Conservation (phyloP, 2,797 vertebrate species). For the Anguilla megastoma region DNA sequence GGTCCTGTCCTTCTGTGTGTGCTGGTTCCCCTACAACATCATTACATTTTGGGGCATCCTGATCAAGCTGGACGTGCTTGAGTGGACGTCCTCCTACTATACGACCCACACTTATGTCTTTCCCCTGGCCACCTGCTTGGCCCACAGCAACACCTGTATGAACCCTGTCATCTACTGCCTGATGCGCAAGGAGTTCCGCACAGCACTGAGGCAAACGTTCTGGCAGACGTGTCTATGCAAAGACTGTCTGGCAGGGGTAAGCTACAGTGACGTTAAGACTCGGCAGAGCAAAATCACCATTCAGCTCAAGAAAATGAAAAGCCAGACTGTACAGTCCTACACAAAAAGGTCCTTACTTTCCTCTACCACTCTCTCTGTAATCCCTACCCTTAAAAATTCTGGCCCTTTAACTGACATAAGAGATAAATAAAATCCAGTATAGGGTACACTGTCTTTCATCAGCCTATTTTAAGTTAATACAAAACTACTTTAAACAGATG, state of each 20-base stretch:
- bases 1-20: constrained; percentile 65
- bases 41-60: constrained; percentile 63
- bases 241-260: constrained; percentile 50
- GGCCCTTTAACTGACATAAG: constrained; percentile 7
- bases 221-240: constrained; percentile 54
- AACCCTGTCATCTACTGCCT: constrained; percentile 71
- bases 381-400: constrained; percentile 30
- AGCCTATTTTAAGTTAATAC: too few species aligned
- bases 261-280: constrained; percentile 44
- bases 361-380: constrained; percentile 50
- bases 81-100: constrained; percentile 52
- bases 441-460: neutral
- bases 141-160: constrained; percentile 70
- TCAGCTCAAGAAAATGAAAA: constrained; percentile 59
- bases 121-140: constrained; percentile 65
- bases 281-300: constrained; percentile 51
- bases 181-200: constrained; percentile 60
- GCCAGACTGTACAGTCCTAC: constrained; percentile 54
- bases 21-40: constrained; percentile 72
- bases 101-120: constrained; percentile 54
- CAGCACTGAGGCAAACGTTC: constrained; percentile 53
- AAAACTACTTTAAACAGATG: too few species aligned
- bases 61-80: constrained; percentile 54
- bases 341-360: constrained; percentile 44
- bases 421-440: neutral